phyloP scores from a whole-genome alignment of 2,888 invertebrate genomes.

The Leptopilina syphax region DNA sequence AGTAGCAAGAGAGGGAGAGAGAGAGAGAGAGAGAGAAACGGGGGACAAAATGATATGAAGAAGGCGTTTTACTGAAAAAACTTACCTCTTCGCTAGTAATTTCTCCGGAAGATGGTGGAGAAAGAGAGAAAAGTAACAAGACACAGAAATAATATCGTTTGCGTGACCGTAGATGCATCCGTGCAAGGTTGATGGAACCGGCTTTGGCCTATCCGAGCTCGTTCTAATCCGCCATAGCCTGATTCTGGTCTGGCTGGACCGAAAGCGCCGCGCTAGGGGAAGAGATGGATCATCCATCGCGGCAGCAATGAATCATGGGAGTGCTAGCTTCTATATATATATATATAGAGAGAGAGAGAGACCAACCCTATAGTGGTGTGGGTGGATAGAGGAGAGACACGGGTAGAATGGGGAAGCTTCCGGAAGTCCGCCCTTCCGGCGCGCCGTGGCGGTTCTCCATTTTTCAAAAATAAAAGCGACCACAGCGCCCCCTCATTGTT shows the following conservation, averaged over 20 bases:
- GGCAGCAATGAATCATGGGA: slow-evolving; percentile 75
- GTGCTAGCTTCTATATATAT: slow-evolving; percentile 60
- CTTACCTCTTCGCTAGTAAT: slow-evolving; percentile 46
- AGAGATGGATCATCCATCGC: slow-evolving; percentile 77
- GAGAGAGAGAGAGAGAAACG: not conserved
- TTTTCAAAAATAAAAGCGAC: slow-evolving; percentile 75
- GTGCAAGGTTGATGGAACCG: slow-evolving; percentile 53
- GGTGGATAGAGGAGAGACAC: slow-evolving; percentile 60
- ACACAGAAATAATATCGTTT: slow-evolving; percentile 62
- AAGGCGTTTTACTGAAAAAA: slow-evolving; percentile 5
- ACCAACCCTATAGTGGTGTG: slow-evolving; percentile 71
- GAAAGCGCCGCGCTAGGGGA: slow-evolving; percentile 62
- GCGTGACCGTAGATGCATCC: slow-evolving; percentile 56
- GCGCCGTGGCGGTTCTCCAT: slow-evolving; percentile 69
- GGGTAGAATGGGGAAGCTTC: slow-evolving; percentile 60
- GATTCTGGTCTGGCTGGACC: slow-evolving; percentile 55
- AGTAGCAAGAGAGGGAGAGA: too few relatives aligned
- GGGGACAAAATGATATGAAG: not conserved
- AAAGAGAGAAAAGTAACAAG: slow-evolving; percentile 59
- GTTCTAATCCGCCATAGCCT: slow-evolving; percentile 56
- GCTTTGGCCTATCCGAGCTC: slow-evolving; percentile 49
- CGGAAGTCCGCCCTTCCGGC: slow-evolving; percentile 72
- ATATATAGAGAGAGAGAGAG: slow-evolving; percentile 44
- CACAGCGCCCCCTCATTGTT: slow-evolving; percentile 71
- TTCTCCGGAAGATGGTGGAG: slow-evolving; percentile 54